Base-by-base conservation (phyloP, 1,140 invertebrate genomes). In the Drosophila pseudoobscura region DNA sequence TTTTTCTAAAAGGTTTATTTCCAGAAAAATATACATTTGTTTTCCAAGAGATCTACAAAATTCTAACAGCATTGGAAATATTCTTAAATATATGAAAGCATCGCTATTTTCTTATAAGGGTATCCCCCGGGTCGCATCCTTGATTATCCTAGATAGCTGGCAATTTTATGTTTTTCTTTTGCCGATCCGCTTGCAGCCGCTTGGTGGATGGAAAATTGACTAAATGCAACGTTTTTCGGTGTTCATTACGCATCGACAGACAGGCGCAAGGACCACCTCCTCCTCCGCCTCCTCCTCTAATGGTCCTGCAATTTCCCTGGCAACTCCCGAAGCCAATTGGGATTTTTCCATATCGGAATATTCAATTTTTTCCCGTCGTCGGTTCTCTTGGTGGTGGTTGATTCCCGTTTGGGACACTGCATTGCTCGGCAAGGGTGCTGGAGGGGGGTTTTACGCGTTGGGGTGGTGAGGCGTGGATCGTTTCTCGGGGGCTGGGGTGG, bases 151-250 rank as follows among this genome's bases (percentile, higher is more conserved):
- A 43, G 20, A 2, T 20, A 20, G 20, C 35, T 5, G 13, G 35
- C 35, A 39, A 39, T 55, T 63, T 43, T n/a, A 29, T 29, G 39
- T 46, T 54, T 63, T 60, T 58, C 24, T 26, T 22, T 54, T 26
- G 24, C 20, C 47, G 39, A 11, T 17, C 6, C 64, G 44, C 64
- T 20, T 20, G 20, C 24, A 26, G 54, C 50, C 46, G 41, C 46
- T n/a, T 75, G 69, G 65, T 87, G 78, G 58, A 78, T 68, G 74
- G 65, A 85, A 85, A 85, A 82, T 78, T 82, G 78, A 85, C 78
- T 80, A 87, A 85, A 87, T 85, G 73, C 80, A 74, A 82, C 80
- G 74, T 70, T 75, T 74, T 78, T 58, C 8, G 31, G 58, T 58
- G 77, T 80, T 74, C 58, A 77, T 85, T 85, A 78, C 31, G 62